These are phyloP conservation scores for Ctenoplectra terminalis DNA, from an alignment of 1,140 invertebrate species.

Conservation along the genomic window DNA sequence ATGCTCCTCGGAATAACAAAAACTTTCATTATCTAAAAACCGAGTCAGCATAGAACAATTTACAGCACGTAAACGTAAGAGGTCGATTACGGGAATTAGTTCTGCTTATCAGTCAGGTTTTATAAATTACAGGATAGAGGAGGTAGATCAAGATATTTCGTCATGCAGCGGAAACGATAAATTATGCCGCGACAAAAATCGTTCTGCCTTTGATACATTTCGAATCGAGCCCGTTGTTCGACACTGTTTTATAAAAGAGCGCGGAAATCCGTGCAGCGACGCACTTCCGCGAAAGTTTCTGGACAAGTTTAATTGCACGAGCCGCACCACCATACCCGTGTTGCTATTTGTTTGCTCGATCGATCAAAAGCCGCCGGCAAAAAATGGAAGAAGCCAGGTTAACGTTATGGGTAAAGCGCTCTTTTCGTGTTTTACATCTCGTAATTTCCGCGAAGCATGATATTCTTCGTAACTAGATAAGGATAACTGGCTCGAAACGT, in stretches of 20 bases:
- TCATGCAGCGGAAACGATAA: not conserved
- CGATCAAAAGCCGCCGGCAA: constrained; percentile 10
- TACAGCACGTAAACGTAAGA: not conserved
- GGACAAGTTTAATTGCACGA: constrained; percentile 35
- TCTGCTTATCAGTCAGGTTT: not conserved
- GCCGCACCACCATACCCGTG: not conserved
- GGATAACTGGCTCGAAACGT: not conserved
- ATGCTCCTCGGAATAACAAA: not conserved
- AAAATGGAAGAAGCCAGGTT: not conserved
- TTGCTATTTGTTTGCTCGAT: constrained; percentile 27
- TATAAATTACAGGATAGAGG: not conserved
- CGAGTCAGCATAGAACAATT: not conserved
- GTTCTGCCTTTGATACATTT: not conserved
- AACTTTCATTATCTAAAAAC: not conserved
- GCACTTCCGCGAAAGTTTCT: constrained; percentile 57
- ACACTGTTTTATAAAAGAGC: constrained; percentile 35
- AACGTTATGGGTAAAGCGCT: not conserved
- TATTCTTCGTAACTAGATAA: not conserved
- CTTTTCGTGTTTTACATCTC: not conserved
- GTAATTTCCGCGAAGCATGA: not conserved
- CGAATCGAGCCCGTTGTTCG: constrained; percentile 11
- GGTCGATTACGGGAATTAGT: not conserved
- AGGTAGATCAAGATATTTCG: not conserved
- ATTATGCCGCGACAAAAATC: not conserved
- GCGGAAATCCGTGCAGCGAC: constrained; percentile 16